These are phyloP conservation scores for Nylanderia fulva DNA, from an alignment of 1,140 invertebrate genomes.

Conservation along the genomic window DNA sequence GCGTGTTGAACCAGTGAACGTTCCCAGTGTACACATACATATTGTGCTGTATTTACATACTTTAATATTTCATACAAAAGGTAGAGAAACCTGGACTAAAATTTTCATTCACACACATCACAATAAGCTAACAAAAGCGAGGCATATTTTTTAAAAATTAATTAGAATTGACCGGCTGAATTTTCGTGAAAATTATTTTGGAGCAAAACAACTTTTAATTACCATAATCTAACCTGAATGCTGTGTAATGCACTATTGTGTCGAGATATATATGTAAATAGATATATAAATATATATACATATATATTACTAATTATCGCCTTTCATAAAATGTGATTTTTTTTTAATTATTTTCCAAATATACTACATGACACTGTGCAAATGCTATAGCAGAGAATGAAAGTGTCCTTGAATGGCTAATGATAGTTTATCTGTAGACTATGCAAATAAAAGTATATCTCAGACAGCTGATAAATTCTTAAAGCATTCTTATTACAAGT, in stretches of 20 bases:
- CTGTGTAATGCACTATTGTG: not conserved
- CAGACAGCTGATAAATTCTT: not conserved
- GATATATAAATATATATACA: not conserved
- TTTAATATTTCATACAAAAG: conserved; percentile 35
- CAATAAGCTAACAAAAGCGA: not conserved
- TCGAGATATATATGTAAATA: not conserved
- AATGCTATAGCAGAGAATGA: not conserved
- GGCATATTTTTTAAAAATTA: not conserved
- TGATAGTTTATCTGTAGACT: conserved; percentile 42
- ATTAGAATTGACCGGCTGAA: not conserved
- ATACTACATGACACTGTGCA: not conserved
- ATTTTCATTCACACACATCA: not conserved
- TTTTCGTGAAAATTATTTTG: not conserved
- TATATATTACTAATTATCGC: not conserved
- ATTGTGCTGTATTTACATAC: conserved; percentile 3
- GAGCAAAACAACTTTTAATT: not conserved
- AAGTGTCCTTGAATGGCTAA: conserved; percentile 10
- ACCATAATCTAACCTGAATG: conserved; percentile 46
- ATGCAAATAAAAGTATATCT: not conserved
- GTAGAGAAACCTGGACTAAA: conserved; percentile 8
- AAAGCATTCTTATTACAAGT: not conserved
- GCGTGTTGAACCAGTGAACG: conserved; percentile 34
- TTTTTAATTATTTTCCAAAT: not conserved
- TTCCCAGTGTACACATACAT: not conserved
- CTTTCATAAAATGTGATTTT: not conserved